These are phyloP conservation scores for Aphelinus atriplicis DNA, from an alignment of 1,140 invertebrate species.

Conservation along the genomic window DNA sequence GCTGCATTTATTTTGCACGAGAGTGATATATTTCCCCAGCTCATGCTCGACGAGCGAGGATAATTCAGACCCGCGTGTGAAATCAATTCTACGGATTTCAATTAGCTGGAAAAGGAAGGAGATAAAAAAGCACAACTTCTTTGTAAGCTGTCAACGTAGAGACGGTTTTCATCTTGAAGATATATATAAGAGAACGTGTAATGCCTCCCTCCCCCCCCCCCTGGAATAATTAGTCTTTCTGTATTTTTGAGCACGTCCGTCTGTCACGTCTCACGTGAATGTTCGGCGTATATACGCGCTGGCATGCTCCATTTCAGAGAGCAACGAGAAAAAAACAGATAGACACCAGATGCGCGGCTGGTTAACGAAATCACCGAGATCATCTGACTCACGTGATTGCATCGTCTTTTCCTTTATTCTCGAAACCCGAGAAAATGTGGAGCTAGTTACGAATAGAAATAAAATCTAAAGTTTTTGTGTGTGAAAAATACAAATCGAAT, in stretches of 20 bases:
- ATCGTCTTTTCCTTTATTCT: neutral
- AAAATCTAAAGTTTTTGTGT: too few relatives aligned
- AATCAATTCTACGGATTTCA: too few relatives aligned
- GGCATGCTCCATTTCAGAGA: neutral
- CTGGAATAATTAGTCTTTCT: conserved; percentile 23
- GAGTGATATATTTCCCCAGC: too few relatives aligned
- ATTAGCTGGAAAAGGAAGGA: too few relatives aligned
- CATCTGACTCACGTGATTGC: conserved; percentile 5
- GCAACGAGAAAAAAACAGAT: neutral
- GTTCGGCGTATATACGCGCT: neutral
- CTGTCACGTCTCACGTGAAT: conserved; percentile 9
- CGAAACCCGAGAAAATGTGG: too few relatives aligned
- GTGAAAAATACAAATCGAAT: too few relatives aligned
- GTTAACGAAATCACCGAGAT: conserved; percentile 9
- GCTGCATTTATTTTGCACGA: too few relatives aligned
- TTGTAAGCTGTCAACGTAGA: too few relatives aligned
- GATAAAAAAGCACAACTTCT: too few relatives aligned
- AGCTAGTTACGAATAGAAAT: too few relatives aligned
- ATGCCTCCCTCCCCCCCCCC: neutral
- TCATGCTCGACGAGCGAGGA: too few relatives aligned
- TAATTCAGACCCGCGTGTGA: too few relatives aligned
- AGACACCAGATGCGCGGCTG: neutral
- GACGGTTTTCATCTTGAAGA: conserved; percentile 10
- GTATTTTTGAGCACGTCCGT: conserved; percentile 6
- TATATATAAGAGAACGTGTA: neutral